These are phyloP conservation scores for Montipora efflorescens DNA, from an alignment of 64 coral and sea anemone species.

Conservation along the genomic window DNA sequence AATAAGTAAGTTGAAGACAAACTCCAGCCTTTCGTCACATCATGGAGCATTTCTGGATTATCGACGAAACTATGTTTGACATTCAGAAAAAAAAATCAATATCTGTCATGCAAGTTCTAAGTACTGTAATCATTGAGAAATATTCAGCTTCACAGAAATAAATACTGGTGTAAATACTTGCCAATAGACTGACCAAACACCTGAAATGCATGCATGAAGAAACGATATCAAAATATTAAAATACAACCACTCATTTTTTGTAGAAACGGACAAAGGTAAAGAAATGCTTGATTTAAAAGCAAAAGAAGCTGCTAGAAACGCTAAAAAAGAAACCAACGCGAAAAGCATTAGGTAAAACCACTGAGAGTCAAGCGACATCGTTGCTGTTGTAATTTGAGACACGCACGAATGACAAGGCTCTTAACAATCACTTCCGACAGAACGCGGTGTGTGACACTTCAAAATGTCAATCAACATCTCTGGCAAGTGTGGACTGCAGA, in stretches of 20 bases:
- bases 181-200: neutral
- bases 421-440: too few relatives aligned
- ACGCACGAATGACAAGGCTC: neutral
- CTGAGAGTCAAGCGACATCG: neutral
- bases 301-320: neutral
- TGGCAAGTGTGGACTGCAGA: too few relatives aligned
- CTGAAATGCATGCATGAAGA: slow-evolving; percentile 15
- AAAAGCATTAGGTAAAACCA: neutral
- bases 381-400: neutral
- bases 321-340: neutral
- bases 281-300: neutral
- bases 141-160: neutral
- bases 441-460: too few relatives aligned
- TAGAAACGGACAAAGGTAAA: neutral
- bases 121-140: neutral
- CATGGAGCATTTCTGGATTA: neutral
- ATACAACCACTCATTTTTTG: slow-evolving; percentile 5
- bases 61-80: neutral
- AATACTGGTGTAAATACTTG: neutral
- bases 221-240: slow-evolving; percentile 5
- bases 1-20: neutral
- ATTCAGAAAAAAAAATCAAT: neutral
- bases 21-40: neutral
- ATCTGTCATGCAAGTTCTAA: neutral
- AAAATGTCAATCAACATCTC: too few relatives aligned